Conservation (phyloP, 2,888 invertebrate species). For the Calameuta filiformis region DNA sequence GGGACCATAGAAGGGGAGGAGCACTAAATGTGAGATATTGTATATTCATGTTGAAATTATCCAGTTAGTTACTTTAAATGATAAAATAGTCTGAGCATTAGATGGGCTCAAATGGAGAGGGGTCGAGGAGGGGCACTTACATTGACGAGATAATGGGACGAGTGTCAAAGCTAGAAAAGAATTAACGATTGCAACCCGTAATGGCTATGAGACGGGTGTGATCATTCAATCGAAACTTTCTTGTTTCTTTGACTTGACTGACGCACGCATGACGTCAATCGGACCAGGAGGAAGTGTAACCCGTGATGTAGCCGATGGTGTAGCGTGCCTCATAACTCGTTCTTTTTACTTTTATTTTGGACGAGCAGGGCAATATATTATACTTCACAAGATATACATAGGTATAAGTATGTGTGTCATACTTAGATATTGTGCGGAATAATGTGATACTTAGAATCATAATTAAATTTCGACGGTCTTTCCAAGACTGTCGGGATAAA, state of each 20-base stretch:
- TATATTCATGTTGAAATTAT: neutral
- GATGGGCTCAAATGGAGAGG: slow-evolving; percentile 52
- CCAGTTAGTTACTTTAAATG: slow-evolving; percentile 18
- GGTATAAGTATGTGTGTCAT: no score
- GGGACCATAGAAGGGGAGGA: neutral
- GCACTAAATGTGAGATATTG: neutral
- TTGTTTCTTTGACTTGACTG: slow-evolving; percentile 59
- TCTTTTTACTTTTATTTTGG: neutral
- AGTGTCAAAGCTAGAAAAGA: slow-evolving; percentile 53
- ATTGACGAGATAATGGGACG: slow-evolving; percentile 59
- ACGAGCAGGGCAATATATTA: neutral
- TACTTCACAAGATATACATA: no score
- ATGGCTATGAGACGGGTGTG: slow-evolving; percentile 26
- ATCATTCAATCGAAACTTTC: slow-evolving; percentile 64
- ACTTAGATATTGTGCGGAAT: no score
- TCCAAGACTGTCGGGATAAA: no score
- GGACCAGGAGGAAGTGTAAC: slow-evolving; percentile 26
- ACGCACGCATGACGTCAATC: slow-evolving; percentile 65
- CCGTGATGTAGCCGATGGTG: neutral
- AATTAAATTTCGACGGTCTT: no score
- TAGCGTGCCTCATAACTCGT: neutral
- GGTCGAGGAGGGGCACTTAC: slow-evolving; percentile 47
- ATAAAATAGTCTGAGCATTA: slow-evolving; percentile 28
- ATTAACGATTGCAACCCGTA: slow-evolving; percentile 37
- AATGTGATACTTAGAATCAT: no score